Percentiles rank a stretch among this genome's conserved stretches.
phyloP scores from a whole-genome alignment of 2,888 invertebrate species.

The Myopa tessellatipennis region DNA sequence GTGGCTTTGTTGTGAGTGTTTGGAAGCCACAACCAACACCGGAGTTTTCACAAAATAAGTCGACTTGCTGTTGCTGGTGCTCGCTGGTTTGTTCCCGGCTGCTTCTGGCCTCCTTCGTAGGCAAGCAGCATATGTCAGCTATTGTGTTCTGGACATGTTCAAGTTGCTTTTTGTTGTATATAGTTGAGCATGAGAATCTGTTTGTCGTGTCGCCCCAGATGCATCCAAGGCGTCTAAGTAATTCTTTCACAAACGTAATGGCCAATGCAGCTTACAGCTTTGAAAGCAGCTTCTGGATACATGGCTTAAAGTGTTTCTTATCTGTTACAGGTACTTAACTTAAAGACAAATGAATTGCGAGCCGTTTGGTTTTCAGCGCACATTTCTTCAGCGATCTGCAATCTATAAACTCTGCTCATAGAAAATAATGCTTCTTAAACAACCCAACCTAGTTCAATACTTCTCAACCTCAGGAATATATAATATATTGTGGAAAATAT shows the following conservation, averaged over 20 bases:
- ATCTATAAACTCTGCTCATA: too few relatives aligned
- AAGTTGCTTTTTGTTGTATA: constrained; percentile 28
- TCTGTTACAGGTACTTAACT: too few relatives aligned
- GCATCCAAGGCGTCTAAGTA: background rate
- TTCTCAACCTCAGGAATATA: too few relatives aligned
- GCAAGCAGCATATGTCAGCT: constrained; percentile 28
- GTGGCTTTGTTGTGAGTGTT: constrained; percentile 19
- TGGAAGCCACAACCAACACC: constrained; percentile 26
- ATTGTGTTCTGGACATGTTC: constrained; percentile 28
- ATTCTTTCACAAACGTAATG: too few relatives aligned
- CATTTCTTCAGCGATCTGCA: too few relatives aligned
- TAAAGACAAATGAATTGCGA: too few relatives aligned
- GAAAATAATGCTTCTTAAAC: too few relatives aligned
- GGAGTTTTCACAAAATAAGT: constrained; percentile 17
- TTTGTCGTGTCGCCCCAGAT: constrained; percentile 12
- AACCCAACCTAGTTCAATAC: too few relatives aligned
- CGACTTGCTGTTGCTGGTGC: background rate
- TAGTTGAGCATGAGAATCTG: constrained; percentile 6
- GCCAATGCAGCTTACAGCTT: too few relatives aligned
- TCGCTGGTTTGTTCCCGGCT: background rate
- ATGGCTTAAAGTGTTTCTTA: too few relatives aligned
- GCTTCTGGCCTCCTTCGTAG: background rate
- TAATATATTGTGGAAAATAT: background rate
- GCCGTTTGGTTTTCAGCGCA: too few relatives aligned
- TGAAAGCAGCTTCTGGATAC: too few relatives aligned